Evolutionary conservation across 2,113 vertebrate species (phyloP).

Genomic region (Mormoops blainvillei): DNA sequence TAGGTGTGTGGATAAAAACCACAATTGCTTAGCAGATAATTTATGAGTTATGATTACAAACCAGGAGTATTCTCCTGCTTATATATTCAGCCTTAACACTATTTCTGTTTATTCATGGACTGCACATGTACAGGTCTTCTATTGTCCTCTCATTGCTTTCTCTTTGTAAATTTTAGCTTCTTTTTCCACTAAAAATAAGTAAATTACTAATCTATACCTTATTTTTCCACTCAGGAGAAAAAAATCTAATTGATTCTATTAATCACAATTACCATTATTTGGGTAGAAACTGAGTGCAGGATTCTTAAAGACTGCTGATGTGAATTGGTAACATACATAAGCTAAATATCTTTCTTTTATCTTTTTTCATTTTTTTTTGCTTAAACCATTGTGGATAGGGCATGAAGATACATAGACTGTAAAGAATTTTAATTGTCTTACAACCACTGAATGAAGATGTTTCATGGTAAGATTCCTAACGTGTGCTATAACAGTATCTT

Average conservation of each 20-base stretch:
- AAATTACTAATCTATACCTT: not conserved
- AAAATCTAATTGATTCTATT: not conserved
- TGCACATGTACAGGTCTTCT: not conserved
- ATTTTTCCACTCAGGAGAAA: not conserved
- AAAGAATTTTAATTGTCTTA: not conserved
- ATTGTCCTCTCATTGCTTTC: not conserved
- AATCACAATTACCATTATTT: not conserved
- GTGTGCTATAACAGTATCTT: not conserved
- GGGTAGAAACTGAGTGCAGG: not conserved
- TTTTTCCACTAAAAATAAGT: not conserved
- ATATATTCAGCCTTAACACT: not conserved
- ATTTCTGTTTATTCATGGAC: not conserved
- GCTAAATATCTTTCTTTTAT: not conserved
- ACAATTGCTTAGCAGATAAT: not conserved
- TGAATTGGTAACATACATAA: not conserved
- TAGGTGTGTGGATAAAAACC: not conserved
- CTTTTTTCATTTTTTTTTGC: too few relatives aligned
- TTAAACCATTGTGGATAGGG: not conserved
- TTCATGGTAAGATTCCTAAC: not conserved
- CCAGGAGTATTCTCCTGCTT: not conserved
- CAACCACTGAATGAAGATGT: not conserved
- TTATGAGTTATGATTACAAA: not conserved
- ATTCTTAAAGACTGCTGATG: not conserved
- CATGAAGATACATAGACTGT: not conserved
- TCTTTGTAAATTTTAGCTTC: not conserved